These are phyloP conservation scores for Cairina moschata DNA, from an alignment of 2,113 vertebrate species.

Conservation along the genomic window DNA sequence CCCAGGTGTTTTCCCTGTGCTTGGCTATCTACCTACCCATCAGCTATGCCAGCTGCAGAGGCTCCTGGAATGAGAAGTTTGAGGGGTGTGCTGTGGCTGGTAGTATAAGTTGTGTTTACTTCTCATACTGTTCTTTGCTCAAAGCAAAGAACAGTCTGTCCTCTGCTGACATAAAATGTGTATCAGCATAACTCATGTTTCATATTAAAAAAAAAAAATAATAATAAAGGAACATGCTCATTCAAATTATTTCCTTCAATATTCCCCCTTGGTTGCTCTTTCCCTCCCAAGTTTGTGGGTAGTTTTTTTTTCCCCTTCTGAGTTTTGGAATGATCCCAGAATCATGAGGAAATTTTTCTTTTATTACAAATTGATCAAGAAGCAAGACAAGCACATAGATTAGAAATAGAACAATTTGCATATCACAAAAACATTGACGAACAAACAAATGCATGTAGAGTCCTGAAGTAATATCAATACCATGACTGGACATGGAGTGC, in stretches of 20 bases:
- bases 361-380: conserved; percentile 49
- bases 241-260: not conserved
- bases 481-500: not conserved
- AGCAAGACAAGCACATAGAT: not conserved
- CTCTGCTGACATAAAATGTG: not conserved
- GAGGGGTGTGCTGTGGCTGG: not conserved
- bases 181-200: not conserved
- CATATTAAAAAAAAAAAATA: not conserved
- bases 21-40: not conserved
- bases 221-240: not conserved
- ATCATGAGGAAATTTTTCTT: not conserved
- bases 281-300: no score
- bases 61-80: not conserved
- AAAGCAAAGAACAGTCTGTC: not conserved
- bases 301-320: not conserved
- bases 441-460: not conserved
- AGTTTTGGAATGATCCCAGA: not conserved
- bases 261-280: not conserved
- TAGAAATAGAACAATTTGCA: not conserved
- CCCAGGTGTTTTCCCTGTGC: not conserved
- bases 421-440: not conserved
- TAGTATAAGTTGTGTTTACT: not conserved
- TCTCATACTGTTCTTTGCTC: not conserved
- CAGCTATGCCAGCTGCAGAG: not conserved
- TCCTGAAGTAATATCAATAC: not conserved